Evolutionary conservation across 2,797 vertebrate genomes (phyloP).

Genomic region (Rhynchotus rufescens): DNA sequence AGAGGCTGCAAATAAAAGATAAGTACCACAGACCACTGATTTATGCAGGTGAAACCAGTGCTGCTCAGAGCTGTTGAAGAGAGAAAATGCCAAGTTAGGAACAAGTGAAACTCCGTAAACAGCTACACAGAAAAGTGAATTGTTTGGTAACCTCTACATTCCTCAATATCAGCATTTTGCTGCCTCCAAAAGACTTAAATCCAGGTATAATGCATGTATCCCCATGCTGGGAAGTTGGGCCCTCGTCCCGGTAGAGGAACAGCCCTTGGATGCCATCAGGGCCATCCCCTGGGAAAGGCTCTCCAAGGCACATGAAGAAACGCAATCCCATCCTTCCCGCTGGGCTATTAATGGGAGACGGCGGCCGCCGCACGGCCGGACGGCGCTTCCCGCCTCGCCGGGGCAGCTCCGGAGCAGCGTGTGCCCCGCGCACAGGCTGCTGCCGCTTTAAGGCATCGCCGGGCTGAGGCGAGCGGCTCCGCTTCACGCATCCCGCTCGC

Average conservation of each 20-base stretch:
- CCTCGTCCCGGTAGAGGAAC: background rate
- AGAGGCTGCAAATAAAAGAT: constrained; percentile 10
- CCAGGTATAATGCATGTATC: background rate
- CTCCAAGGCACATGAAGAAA: background rate
- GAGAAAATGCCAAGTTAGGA: constrained; percentile 43
- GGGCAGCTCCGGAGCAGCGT: fast-evolving
- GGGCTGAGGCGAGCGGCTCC: too few relatives aligned
- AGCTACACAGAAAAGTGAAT: background rate
- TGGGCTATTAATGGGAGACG: background rate
- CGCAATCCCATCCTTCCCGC: fast-evolving
- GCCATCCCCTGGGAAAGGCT: background rate
- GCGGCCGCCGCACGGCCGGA: background rate
- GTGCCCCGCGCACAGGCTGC: background rate
- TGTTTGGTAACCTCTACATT: background rate
- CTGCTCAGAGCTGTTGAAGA: background rate
- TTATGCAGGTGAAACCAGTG: constrained; percentile 30
- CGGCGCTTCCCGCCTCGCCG: fast-evolving
- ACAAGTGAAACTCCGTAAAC: background rate
- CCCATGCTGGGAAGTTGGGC: fast-evolving
- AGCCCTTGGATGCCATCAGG: fast-evolving
- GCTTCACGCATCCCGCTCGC: too few relatives aligned
- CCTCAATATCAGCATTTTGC: background rate
- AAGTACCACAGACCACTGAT: constrained; percentile 36
- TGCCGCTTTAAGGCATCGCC: too few relatives aligned
- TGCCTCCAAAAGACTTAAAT: background rate